phyloP scores from a whole-genome alignment of 2,113 vertebrate species.

The Rhinogobius similis region DNA sequence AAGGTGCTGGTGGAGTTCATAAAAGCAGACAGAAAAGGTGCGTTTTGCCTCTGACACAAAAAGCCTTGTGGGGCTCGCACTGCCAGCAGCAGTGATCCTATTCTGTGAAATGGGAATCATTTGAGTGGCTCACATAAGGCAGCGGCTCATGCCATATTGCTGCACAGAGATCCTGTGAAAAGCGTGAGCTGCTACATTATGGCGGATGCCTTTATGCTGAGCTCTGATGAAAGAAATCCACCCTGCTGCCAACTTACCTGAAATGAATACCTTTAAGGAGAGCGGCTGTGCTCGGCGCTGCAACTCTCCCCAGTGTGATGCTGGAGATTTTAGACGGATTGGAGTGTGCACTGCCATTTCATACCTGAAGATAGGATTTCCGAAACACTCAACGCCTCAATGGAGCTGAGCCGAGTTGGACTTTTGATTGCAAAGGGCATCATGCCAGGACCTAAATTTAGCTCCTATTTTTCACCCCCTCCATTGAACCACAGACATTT shows the following conservation, averaged over 20 bases:
- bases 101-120: slow-evolving; percentile 69
- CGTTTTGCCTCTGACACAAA: too few relatives aligned
- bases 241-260: slow-evolving; percentile 59
- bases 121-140: slow-evolving; percentile 49
- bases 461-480: background rate
- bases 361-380: slow-evolving; percentile 33
- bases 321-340: slow-evolving; percentile 46
- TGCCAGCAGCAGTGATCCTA: slow-evolving; percentile 59
- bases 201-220: slow-evolving; percentile 55
- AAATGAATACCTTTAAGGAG: slow-evolving; percentile 58
- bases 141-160: slow-evolving; percentile 28
- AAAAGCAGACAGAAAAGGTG: too few relatives aligned
- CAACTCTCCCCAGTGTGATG: slow-evolving; percentile 41
- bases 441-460: slow-evolving; percentile 29
- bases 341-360: slow-evolving; percentile 35
- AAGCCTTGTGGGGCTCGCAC: slow-evolving; percentile 55
- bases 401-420: slow-evolving; percentile 25
- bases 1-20: slow-evolving; percentile 58
- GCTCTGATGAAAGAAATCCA: slow-evolving; percentile 62
- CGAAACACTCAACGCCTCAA: slow-evolving; percentile 31
- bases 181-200: slow-evolving; percentile 46
- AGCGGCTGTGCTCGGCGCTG: slow-evolving; percentile 32
- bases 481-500: slow-evolving; percentile 20
- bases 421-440: slow-evolving; percentile 55
- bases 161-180: slow-evolving; percentile 53